These are phyloP conservation scores for Danio jaintianensis DNA, from an alignment of 2,797 vertebrate species.

Conservation along the genomic window DNA sequence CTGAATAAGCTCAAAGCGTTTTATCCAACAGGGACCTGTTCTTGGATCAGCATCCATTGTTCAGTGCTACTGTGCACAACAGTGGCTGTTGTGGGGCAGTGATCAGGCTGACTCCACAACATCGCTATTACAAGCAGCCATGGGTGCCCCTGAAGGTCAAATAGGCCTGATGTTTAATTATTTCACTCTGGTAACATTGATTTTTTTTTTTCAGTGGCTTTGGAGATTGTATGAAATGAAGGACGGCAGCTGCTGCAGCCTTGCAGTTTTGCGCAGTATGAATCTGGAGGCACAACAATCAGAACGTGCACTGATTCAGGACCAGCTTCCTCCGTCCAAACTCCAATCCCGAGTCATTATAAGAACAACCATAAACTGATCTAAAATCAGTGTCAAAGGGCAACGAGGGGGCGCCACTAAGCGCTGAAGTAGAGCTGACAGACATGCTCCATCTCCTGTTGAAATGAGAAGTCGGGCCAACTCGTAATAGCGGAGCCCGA, in stretches of 20 bases:
- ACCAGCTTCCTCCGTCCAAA: slow-evolving; percentile 17
- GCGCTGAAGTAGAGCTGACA: slow-evolving; percentile 38
- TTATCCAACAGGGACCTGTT: not conserved
- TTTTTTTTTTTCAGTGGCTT: slow-evolving; percentile 45
- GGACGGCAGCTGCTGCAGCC: slow-evolving; percentile 31
- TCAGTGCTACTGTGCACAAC: slow-evolving; percentile 33
- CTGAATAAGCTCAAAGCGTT: slow-evolving; percentile 24
- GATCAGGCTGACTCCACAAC: slow-evolving; percentile 47
- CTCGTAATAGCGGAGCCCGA: slow-evolving; percentile 33
- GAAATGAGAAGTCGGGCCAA: slow-evolving; percentile 38
- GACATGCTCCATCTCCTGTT: slow-evolving; percentile 46
- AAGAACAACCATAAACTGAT: slow-evolving; percentile 44
- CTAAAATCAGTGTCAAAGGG: slow-evolving; percentile 38
- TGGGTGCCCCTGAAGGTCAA: slow-evolving; percentile 55
- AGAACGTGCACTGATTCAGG: slow-evolving; percentile 38
- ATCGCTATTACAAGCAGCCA: slow-evolving; percentile 51
- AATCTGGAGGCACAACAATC: slow-evolving; percentile 38
- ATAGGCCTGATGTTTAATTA: slow-evolving; percentile 58
- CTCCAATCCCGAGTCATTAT: slow-evolving; percentile 36
- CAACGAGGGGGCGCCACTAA: slow-evolving; percentile 29
- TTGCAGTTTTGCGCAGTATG: slow-evolving; percentile 37
- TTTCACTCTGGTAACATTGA: slow-evolving; percentile 58
- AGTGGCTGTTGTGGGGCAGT: slow-evolving; percentile 41
- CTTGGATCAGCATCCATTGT: slow-evolving; percentile 24
- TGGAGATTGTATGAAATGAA: slow-evolving; percentile 55